Conservation (phyloP, 2,113 vertebrate species). For the Anhinga rufa region DNA sequence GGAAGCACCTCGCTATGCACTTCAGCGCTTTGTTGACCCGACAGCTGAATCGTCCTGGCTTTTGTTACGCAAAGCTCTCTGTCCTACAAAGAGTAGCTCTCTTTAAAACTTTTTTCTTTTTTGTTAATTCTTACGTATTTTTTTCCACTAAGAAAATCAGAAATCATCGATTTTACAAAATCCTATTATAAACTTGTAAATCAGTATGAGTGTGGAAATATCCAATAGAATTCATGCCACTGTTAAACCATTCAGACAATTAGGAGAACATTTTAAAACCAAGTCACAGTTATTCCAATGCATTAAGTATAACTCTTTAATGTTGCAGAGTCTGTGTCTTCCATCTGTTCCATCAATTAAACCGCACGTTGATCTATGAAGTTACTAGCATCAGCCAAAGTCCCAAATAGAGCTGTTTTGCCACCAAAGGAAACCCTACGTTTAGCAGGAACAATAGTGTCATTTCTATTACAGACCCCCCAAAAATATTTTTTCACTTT, state of each 20-base stretch:
- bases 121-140: not conserved
- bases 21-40: not conserved
- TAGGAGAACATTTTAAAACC: conserved; percentile 31
- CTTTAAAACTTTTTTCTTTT: not conserved
- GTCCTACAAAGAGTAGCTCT: not conserved
- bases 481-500: not conserved
- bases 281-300: conserved; percentile 51
- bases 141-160: not conserved
- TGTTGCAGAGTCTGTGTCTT: conserved; percentile 50
- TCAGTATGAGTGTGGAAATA: not conserved
- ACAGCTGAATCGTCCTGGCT: not conserved
- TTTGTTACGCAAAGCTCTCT: not conserved
- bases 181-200: not conserved
- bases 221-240: not conserved
- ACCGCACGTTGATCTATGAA: conserved; percentile 56
- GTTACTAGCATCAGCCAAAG: conserved; percentile 59
- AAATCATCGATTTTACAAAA: not conserved
- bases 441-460: not conserved
- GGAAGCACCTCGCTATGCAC: not conserved
- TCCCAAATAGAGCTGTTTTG: conserved; percentile 39
- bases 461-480: not conserved
- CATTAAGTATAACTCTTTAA: conserved; percentile 65
- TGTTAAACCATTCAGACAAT: conserved; percentile 17
- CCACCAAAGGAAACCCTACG: not conserved
- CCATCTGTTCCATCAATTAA: conserved; percentile 71